Percentiles rank a stretch among this genome's conserved stretches.
Evolutionary conservation across 2,888 invertebrate species (phyloP).

Genomic region (Cheilosia vulpina): DNA sequence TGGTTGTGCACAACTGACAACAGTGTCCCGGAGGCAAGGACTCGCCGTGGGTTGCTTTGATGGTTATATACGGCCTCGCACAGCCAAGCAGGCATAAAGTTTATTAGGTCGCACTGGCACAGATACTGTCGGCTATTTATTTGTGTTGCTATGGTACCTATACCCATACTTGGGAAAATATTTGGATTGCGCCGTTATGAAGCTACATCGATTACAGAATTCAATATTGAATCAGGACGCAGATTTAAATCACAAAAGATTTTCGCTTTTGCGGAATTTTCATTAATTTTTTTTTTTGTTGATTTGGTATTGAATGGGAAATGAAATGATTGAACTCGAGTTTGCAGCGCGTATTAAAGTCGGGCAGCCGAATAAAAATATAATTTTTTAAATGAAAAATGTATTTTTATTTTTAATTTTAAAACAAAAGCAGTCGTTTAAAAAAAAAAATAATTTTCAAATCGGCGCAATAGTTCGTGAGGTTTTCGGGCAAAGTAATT

Average conservation of each 20-base stretch:
- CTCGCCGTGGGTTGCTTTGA: not conserved
- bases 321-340: too few relatives aligned
- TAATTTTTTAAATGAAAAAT: too few relatives aligned
- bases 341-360: too few relatives aligned
- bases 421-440: too few relatives aligned
- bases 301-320: too few relatives aligned
- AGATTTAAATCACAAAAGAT: not conserved
- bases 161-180: constrained; percentile 12
- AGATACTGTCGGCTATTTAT: constrained; percentile 29
- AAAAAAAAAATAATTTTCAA: too few relatives aligned
- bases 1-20: not conserved
- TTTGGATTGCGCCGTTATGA: constrained; percentile 33
- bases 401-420: too few relatives aligned
- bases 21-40: not conserved
- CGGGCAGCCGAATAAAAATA: too few relatives aligned
- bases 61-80: not conserved
- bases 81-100: not conserved
- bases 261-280: not conserved
- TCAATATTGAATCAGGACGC: constrained; percentile 19
- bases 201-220: constrained; percentile 6
- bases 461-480: too few relatives aligned
- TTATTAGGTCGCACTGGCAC: constrained; percentile 23
- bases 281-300: too few relatives aligned
- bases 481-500: too few relatives aligned
- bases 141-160: not conserved